Evolutionary conservation across 2,113 vertebrate species (phyloP).

Genomic region (Falcunculus frontatus): DNA sequence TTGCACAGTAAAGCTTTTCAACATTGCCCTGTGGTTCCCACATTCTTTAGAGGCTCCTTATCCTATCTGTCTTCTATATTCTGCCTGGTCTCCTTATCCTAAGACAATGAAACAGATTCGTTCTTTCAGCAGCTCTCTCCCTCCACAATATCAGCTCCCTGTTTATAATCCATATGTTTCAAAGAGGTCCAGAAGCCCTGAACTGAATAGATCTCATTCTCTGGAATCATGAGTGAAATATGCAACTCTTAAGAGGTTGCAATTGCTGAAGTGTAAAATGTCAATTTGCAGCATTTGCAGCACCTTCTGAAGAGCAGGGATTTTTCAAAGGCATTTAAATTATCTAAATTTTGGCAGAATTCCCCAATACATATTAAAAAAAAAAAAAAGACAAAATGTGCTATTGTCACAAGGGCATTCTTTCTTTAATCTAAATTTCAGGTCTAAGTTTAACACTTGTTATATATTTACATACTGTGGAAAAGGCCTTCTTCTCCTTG

Average conservation of each 20-base stretch:
- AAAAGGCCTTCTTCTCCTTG: not conserved
- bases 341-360: not conserved
- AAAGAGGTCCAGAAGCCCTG: not conserved
- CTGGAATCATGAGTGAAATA: not conserved
- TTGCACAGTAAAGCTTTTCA: not conserved
- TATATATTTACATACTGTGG: not conserved
- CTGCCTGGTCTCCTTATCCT: not conserved
- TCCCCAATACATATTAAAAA: not conserved
- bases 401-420: not conserved
- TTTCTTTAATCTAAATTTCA: not conserved
- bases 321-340: not conserved
- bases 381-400: not conserved
- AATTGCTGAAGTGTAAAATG: not conserved
- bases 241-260: not conserved
- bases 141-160: not conserved
- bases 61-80: not conserved
- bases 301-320: not conserved
- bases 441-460: not conserved
- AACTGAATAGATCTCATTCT: not conserved
- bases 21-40: not conserved
- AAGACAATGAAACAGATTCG: not conserved
- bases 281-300: not conserved
- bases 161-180: not conserved
- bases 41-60: not conserved
- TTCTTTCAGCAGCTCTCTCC: not conserved